Percentiles rank a stretch among this genome's conserved stretches.
These are phyloP conservation scores for Formicarius rufipectus DNA, from an alignment of 2,113 vertebrate species.

Conservation along the genomic window DNA sequence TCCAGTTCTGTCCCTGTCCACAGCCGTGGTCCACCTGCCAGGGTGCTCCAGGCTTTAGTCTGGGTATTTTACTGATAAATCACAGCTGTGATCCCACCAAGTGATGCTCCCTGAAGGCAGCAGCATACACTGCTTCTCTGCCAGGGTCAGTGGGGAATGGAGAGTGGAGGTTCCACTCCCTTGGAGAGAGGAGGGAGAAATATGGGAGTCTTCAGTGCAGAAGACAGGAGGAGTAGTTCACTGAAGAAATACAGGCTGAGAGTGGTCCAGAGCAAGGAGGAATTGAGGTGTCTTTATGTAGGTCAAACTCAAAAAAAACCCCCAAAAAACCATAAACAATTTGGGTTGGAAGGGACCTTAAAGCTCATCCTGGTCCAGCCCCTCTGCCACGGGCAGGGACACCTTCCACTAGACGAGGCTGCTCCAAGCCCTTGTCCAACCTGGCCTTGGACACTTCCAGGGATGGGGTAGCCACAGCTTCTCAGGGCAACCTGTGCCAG, in stretches of 20 bases:
- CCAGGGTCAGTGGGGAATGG: background rate
- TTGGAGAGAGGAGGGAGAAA: background rate
- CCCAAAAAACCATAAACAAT: background rate
- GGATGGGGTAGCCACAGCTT: background rate
- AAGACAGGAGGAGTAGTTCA: background rate
- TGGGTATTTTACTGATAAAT: background rate
- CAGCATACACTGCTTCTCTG: background rate
- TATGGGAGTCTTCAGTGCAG: fast-evolving
- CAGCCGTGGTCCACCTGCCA: background rate
- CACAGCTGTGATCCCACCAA: background rate
- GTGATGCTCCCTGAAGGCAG: background rate
- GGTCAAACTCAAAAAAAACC: background rate
- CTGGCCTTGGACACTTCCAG: background rate
- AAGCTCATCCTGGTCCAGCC: background rate
- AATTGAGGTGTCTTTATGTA: fast-evolving
- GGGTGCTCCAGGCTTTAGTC: background rate
- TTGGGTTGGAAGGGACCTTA: background rate
- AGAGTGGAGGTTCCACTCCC: background rate
- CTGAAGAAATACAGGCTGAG: background rate
- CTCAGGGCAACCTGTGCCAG: background rate
- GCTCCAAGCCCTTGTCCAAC: background rate
- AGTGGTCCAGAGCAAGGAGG: background rate
- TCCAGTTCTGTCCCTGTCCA: background rate
- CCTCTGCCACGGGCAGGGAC: background rate
- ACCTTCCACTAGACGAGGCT: background rate